Conservation (phyloP, 1,140 invertebrate genomes). For the Eriosoma lanigerum region DNA sequence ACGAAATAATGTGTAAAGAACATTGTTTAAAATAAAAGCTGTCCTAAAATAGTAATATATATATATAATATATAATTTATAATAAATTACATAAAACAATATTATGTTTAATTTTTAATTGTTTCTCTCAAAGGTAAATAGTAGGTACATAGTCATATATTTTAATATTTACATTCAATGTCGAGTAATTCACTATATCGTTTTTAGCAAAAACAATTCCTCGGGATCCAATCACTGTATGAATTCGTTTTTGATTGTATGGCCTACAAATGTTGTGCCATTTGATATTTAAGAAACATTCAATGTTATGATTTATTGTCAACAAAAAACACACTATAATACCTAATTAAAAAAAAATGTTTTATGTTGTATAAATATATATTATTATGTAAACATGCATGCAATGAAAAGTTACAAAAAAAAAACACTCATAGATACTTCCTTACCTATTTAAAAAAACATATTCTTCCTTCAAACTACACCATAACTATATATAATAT, state of each 20-base stretch:
- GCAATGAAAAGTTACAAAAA: too few relatives aligned
- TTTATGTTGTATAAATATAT: too few relatives aligned
- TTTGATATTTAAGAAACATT: background rate
- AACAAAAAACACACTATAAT: background rate
- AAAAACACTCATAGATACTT: too few relatives aligned
- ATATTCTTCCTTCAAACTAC: too few relatives aligned
- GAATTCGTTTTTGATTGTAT: slow-evolving; percentile 12
- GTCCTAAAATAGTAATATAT: background rate
- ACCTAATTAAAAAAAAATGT: background rate
- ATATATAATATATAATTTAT: background rate
- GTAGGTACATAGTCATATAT: background rate
- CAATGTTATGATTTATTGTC: slow-evolving; percentile 6
- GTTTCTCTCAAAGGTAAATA: too few relatives aligned
- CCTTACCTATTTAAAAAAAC: too few relatives aligned
- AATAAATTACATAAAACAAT: background rate
- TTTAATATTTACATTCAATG: background rate
- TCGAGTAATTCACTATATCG: background rate
- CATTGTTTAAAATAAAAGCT: slow-evolving; percentile 60
- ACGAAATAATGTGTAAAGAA: slow-evolving; percentile 69
- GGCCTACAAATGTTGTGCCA: slow-evolving; percentile 29
- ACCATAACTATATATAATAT: too few relatives aligned
- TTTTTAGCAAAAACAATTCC: slow-evolving; percentile 26
- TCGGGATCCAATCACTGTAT: slow-evolving; percentile 11
- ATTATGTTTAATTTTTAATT: background rate
- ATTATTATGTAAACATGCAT: too few relatives aligned